A percentile compares a stretch with the other conserved stretches of the same genome.
These are phyloP conservation scores for Timema cristinae DNA, from an alignment of 2,888 invertebrate species.

Conservation along the genomic window DNA sequence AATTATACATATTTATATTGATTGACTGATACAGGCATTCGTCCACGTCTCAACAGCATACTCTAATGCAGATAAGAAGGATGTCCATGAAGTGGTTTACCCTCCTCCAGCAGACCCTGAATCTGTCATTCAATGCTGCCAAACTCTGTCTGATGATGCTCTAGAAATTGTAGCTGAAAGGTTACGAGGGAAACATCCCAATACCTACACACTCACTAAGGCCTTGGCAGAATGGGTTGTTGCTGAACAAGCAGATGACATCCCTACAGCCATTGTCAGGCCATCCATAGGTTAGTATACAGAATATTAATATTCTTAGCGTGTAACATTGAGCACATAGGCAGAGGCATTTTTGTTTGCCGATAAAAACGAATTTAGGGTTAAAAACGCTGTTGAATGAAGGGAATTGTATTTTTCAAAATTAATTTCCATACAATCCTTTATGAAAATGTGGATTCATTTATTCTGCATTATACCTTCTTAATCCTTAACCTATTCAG, in stretches of 20 bases:
- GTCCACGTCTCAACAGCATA: conserved; percentile 86
- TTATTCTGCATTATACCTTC: no score
- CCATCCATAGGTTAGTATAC: conserved; percentile 55
- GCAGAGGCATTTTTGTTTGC: background rate
- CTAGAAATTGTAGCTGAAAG: conserved; percentile 46
- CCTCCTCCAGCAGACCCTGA: conserved; percentile 45
- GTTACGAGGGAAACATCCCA: conserved; percentile 51
- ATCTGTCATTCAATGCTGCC: conserved; percentile 44
- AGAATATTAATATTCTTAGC: background rate
- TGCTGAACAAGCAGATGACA: conserved; percentile 51
- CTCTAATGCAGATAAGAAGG: conserved; percentile 55
- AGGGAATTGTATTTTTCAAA: no score
- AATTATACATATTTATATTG: background rate
- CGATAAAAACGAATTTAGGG: background rate
- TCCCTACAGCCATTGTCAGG: conserved; percentile 64
- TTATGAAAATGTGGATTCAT: no score
- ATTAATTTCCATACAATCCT: no score
- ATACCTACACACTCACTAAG: conserved; percentile 72
- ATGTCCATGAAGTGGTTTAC: conserved; percentile 51
- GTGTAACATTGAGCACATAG: background rate
- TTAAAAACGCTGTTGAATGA: background rate
- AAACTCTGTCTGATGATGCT: conserved; percentile 47
- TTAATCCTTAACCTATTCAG: no score
- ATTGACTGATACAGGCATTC: conserved; percentile 52
- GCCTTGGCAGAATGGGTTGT: conserved; percentile 64